Conservation (phyloP, 2,888 invertebrate species). For the Sphaerophoria rueppellii region DNA sequence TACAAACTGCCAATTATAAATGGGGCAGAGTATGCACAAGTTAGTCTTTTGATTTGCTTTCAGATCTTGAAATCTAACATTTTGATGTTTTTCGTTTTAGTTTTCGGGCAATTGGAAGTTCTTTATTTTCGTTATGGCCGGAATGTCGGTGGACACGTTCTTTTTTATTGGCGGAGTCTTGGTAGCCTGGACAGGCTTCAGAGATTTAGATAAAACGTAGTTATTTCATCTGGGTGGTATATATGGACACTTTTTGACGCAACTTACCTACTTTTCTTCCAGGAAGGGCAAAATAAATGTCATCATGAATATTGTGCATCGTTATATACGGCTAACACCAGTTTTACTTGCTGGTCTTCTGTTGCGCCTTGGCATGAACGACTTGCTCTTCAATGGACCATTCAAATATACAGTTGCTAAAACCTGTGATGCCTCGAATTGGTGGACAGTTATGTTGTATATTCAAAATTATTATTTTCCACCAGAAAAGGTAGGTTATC, state of each 20-base stretch:
- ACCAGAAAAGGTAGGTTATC: background rate
- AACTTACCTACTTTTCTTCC: background rate
- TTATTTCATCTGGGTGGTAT: background rate
- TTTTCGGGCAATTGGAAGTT: background rate
- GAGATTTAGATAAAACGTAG: conserved; percentile 70
- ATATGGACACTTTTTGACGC: no score
- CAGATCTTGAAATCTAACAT: background rate
- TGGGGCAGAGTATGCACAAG: background rate
- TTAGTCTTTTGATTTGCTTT: background rate
- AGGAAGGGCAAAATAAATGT: conserved; percentile 76
- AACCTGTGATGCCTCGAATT: conserved; percentile 77
- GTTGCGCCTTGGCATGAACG: conserved; percentile 81
- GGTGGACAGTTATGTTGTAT: conserved; percentile 82
- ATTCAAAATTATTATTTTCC: conserved; percentile 80
- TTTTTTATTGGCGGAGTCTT: conserved; percentile 84
- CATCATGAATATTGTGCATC: conserved; percentile 74
- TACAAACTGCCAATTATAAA: background rate
- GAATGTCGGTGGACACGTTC: conserved; percentile 84
- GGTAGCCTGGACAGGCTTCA: conserved; percentile 77
- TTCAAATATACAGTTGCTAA: conserved; percentile 46
- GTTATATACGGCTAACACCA: conserved; percentile 83
- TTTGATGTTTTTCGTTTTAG: background rate
- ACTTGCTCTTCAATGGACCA: conserved; percentile 82
- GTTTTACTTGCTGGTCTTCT: conserved; percentile 82
- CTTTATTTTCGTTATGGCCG: conserved; percentile 77